Evolutionary conservation across 1,140 invertebrate genomes (phyloP), one percentile per base, ranked within the genome.

Genomic region (Trachelipus rathkii): DNA sequence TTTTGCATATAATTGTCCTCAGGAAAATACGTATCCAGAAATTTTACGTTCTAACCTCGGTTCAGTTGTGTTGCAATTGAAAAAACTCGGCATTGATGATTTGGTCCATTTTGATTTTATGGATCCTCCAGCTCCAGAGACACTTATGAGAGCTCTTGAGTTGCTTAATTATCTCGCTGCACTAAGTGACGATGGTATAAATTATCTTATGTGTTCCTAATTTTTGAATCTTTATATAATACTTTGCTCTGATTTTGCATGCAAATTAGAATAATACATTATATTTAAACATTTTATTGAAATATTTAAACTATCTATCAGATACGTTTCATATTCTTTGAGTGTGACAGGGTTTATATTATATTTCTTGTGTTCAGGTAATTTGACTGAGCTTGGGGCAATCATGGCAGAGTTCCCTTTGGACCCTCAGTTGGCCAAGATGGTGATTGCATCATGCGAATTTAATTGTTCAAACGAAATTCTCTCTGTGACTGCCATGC

Each of bases 61-160:
- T 33, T 94, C 96, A 77, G 97, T 99, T 78, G 97, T 99, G 68
- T 86, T 99, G 74, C 97, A 99, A 87, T 87, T 99, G 81, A 99
- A 99, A 85, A 99, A 99, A 87, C 89, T 99, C 50, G 98, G 98
- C 80, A 99, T 99, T 82, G 96, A 99, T 84, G 98, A 99, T 88
- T 87, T 99, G 82, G 97, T 99, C 46, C 97, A 99, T 86, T 99
- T 99, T 87, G 97, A 99, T 87, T 99, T 99, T 85, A 99, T 99
- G 97, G 97, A 99, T 88, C 97, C 97, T 19, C 97, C 97, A 87
- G 98, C 98, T n/a, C 98, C 98, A 0, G 97, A 99, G 89, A 99
- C 98, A 0, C 87, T 99, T n/a, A 99, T 99, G 97, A 87, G 97
- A 84, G 97, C 98, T 2, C 85, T 99, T 73, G 98, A 99, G 87